phyloP scores from a whole-genome alignment of 1,140 invertebrate genomes.

The Drosophila asahinai region DNA sequence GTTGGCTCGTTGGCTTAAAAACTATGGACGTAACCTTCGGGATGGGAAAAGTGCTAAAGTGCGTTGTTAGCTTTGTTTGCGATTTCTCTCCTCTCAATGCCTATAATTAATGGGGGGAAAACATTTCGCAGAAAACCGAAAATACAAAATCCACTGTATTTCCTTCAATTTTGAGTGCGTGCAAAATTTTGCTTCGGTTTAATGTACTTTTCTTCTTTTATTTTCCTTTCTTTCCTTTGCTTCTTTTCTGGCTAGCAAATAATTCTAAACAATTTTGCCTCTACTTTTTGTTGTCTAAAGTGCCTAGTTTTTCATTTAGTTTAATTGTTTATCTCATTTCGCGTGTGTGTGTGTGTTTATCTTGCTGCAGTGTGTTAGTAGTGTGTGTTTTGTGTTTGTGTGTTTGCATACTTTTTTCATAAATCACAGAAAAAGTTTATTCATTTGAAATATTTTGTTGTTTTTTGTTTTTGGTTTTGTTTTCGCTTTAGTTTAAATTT shows the following conservation, averaged over 20 bases:
- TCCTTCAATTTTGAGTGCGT: conserved; percentile 51
- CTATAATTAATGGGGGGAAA: conserved; percentile 36
- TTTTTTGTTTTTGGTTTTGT: conserved; percentile 27
- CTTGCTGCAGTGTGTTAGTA: conserved; percentile 32
- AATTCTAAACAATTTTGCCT: conserved; percentile 69
- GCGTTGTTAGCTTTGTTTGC: conserved; percentile 62
- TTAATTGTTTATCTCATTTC: conserved; percentile 38
- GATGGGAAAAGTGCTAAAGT: conserved; percentile 81
- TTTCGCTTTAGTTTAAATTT: conserved; percentile 46
- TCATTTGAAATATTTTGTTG: conserved; percentile 70
- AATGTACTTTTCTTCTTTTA: conserved; percentile 9
- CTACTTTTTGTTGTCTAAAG: conserved; percentile 62
- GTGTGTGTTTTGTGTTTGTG: conserved; percentile 29
- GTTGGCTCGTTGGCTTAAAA: conserved; percentile 80
- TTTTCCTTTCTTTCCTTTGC: conserved; percentile 1
- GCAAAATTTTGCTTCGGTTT: conserved; percentile 49
- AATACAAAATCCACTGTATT: conserved; percentile 23
- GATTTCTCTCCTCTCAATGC: conserved; percentile 5
- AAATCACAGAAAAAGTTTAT: conserved; percentile 83
- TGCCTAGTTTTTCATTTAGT: conserved; percentile 59
- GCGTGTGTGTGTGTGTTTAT: conserved; percentile 37
- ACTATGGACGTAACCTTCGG: conserved; percentile 84
- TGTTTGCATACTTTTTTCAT: conserved; percentile 81
- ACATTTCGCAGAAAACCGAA: conserved; percentile 31
- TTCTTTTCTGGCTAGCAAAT: conserved; percentile 51